Percentiles rank a stretch among this genome's conserved stretches.
These are phyloP conservation scores for Ricordea florida DNA, from an alignment of 92 coral and sea anemone genomes.

Conservation along the genomic window DNA sequence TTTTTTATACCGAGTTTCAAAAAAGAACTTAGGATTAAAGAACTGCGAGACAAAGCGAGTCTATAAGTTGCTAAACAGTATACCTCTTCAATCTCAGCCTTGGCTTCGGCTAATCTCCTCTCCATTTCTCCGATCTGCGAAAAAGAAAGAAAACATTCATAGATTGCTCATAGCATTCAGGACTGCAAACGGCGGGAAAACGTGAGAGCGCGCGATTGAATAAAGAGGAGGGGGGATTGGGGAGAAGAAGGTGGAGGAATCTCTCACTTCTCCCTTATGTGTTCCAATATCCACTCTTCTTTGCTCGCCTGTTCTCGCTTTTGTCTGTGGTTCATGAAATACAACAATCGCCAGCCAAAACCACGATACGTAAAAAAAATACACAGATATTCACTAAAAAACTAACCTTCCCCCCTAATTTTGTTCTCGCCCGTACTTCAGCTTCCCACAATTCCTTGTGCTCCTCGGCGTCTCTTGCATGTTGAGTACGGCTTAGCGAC, in stretches of 20 bases:
- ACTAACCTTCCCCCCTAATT: slow-evolving; percentile 89
- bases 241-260: no score
- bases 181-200: no score
- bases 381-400: no score
- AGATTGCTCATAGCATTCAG: no score
- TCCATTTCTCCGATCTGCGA: slow-evolving; percentile 81
- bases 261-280: no score
- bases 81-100: slow-evolving; percentile 86
- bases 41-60: background rate
- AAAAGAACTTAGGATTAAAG: background rate
- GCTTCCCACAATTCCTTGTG: slow-evolving; percentile 96
- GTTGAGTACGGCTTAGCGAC: slow-evolving; percentile 72
- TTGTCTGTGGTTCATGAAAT: no score
- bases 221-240: background rate
- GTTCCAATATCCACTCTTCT: no score
- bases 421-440: slow-evolving; percentile 87
- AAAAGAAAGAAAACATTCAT: background rate
- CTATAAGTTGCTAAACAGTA: background rate
- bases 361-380: no score
- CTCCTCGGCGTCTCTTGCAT: slow-evolving; percentile 91
- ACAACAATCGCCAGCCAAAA: no score
- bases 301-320: no score
- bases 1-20: no score
- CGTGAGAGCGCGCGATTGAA: no score
- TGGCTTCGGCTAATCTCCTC: slow-evolving; percentile 71